Evolutionary conservation across 2,888 invertebrate genomes (phyloP).

Genomic region (Drosophila quasianomalipes): DNA sequence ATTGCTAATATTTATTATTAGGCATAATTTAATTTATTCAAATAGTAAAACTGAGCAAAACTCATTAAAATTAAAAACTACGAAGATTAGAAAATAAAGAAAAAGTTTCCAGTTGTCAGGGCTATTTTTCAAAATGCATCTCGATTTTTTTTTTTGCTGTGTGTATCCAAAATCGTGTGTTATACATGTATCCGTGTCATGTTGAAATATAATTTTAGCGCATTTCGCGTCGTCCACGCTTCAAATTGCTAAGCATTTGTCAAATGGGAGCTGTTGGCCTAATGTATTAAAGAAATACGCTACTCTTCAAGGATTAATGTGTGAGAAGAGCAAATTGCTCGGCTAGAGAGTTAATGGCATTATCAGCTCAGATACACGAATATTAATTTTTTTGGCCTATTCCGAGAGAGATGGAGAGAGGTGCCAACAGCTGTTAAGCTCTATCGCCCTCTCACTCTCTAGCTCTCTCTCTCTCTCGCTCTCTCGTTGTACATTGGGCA

Average conservation of each 20-base stretch:
- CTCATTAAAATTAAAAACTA: background rate
- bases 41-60: background rate
- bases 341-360: background rate
- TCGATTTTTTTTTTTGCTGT: background rate
- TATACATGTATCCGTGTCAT: slow-evolving; percentile 24
- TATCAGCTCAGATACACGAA: slow-evolving; percentile 7
- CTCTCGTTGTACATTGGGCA: slow-evolving; percentile 28
- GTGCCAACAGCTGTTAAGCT: slow-evolving; percentile 20
- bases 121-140: background rate
- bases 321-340: slow-evolving; percentile 8
- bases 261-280: slow-evolving; percentile 22
- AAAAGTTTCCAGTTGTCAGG: rapidly evolving
- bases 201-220: slow-evolving; percentile 60
- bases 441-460: background rate
- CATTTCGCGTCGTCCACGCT: slow-evolving; percentile 7
- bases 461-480: too few species aligned
- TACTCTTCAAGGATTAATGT: slow-evolving; percentile 18
- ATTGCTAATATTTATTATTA: background rate
- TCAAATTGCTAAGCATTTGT: slow-evolving; percentile 52
- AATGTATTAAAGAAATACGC: slow-evolving; percentile 30
- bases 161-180: slow-evolving; percentile 14
- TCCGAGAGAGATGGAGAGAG: slow-evolving; percentile 6
- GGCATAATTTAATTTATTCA: background rate
- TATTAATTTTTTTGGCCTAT: background rate
- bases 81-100: too few species aligned